phyloP scores from a whole-genome alignment of 2,888 invertebrate genomes.

The Pteria penguin region DNA sequence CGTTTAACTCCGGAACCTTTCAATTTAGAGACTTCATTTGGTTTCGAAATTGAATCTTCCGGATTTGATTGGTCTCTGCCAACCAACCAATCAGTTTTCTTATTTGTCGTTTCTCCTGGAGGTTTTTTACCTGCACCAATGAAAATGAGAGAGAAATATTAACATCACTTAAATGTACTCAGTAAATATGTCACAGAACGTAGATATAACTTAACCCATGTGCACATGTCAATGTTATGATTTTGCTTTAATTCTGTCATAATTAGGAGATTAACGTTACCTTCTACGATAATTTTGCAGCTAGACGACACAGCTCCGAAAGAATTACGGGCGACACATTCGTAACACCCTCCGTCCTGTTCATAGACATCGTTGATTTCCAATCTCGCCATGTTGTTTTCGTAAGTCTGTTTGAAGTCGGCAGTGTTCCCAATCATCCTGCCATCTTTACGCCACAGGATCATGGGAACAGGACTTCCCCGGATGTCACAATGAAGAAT shows the following conservation, averaged over 20 bases:
- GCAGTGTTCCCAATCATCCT: conserved; percentile 60
- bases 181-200: too few relatives aligned
- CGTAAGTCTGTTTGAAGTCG: conserved; percentile 66
- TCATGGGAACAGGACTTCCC: conserved; percentile 63
- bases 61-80: conserved; percentile 27
- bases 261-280: too few relatives aligned
- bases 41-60: background rate
- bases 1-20: conserved; percentile 38
- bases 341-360: conserved; percentile 68
- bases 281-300: conserved; percentile 47
- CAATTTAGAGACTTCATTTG: background rate
- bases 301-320: conserved; percentile 61
- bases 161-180: background rate
- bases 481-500: conserved; percentile 63
- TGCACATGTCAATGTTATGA: too few relatives aligned
- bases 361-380: conserved; percentile 59
- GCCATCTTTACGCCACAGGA: conserved; percentile 70
- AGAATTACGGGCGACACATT: conserved; percentile 66
- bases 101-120: conserved; percentile 4
- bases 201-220: too few relatives aligned
- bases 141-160: background rate
- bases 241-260: too few relatives aligned
- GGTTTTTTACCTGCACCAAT: background rate
- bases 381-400: conserved; percentile 60
- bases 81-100: conserved; percentile 39